Percentiles rank a stretch among this genome's conserved stretches.
These are phyloP conservation scores for Glaucidium brasilianum DNA, from an alignment of 2,113 vertebrate species.

Conservation along the genomic window DNA sequence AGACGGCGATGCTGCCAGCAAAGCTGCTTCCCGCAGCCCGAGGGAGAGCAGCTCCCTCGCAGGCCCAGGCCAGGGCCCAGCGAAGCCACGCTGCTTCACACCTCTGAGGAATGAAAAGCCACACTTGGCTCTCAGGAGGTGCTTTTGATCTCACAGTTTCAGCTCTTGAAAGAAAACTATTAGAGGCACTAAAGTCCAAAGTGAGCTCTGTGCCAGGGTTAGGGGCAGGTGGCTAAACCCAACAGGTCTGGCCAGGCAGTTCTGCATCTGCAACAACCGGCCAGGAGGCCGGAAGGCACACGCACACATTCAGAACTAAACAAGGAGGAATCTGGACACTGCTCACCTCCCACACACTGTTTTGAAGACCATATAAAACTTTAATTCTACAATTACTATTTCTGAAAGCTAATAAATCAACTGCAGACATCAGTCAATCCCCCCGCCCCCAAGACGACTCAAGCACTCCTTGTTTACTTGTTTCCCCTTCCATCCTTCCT, in stretches of 20 bases:
- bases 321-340: background rate
- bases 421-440: background rate
- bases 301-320: fast-evolving
- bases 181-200: background rate
- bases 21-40: background rate
- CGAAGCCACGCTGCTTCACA: background rate
- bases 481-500: background rate
- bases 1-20: background rate
- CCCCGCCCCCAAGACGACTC: background rate
- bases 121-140: background rate
- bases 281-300: background rate
- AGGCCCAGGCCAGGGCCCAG: background rate
- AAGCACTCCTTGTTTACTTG: background rate
- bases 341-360: background rate
- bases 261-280: background rate
- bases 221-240: background rate
- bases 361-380: background rate
- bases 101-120: fast-evolving
- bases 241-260: background rate
- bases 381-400: background rate
- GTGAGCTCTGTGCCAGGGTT: background rate
- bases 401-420: background rate
- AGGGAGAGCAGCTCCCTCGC: background rate
- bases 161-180: background rate
- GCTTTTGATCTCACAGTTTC: background rate